Evolutionary conservation across 2,113 vertebrate genomes (phyloP).

Genomic region (Notechis scutatus): DNA sequence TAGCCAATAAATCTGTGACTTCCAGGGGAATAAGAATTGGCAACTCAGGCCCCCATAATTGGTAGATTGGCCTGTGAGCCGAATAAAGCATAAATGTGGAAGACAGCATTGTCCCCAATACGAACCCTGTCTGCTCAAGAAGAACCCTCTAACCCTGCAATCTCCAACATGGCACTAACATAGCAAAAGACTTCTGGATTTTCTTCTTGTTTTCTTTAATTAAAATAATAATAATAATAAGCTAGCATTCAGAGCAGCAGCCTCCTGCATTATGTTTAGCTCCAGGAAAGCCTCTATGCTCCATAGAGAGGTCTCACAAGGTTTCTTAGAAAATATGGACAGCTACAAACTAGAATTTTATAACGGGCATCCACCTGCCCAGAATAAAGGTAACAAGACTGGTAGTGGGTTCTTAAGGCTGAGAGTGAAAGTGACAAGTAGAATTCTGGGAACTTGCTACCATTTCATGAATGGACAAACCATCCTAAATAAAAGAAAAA

Average conservation of each 20-base stretch:
- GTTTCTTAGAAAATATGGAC: neutral
- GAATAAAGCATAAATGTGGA: neutral
- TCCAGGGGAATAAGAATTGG: neutral
- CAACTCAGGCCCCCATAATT: neutral
- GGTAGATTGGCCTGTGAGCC: neutral
- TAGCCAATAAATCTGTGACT: neutral
- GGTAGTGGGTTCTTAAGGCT: neutral
- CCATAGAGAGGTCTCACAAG: neutral
- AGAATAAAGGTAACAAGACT: neutral
- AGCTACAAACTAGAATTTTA: neutral
- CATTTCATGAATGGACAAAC: neutral
- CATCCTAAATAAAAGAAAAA: no score
- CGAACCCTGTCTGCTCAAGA: neutral
- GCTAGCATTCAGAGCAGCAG: neutral
- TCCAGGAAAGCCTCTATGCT: neutral
- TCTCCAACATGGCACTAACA: neutral
- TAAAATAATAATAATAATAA: neutral
- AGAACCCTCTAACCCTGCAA: neutral
- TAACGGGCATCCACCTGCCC: neutral
- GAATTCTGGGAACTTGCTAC: neutral
- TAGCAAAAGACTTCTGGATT: neutral
- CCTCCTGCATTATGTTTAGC: neutral
- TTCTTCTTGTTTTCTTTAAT: neutral
- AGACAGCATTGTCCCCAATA: neutral
- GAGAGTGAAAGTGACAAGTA: neutral